Evolutionary conservation across 1,140 invertebrate genomes (phyloP).

Genomic region (Drosophila takahashii): DNA sequence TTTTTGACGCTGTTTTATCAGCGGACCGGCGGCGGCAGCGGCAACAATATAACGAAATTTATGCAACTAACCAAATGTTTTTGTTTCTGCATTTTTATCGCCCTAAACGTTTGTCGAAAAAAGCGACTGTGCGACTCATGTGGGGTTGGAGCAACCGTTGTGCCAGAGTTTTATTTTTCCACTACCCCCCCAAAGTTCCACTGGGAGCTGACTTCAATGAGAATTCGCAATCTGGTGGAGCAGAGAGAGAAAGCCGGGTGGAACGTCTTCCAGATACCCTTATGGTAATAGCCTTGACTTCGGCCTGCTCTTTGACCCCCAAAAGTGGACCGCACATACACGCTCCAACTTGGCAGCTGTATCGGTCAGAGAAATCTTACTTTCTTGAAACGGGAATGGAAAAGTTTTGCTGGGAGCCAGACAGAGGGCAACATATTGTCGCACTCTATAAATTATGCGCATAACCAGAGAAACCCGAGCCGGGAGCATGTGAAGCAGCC

Average conservation of each 20-base stretch:
- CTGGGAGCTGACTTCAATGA: conserved; percentile 26
- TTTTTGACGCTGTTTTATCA: conserved; percentile 73
- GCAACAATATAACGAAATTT: conserved; percentile 57
- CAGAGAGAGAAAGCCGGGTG: background rate
- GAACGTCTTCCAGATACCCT: conserved; percentile 17
- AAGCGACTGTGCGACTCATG: conserved; percentile 11
- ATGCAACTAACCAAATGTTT: conserved; percentile 81
- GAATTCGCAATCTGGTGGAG: conserved; percentile 21
- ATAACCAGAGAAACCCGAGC: conserved; percentile 59
- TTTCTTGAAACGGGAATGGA: conserved; percentile 58
- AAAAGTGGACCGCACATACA: conserved; percentile 46
- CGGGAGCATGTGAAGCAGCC: conserved; percentile 44
- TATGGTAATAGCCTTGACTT: conserved; percentile 49
- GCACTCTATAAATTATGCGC: conserved; percentile 82
- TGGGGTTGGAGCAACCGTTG: conserved; percentile 9
- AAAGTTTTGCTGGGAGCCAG: conserved; percentile 55
- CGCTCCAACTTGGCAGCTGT: conserved; percentile 20
- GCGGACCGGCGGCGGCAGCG: conserved; percentile 39
- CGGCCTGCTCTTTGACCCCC: conserved; percentile 38
- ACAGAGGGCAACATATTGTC: conserved; percentile 75
- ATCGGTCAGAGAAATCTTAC: conserved; percentile 60
- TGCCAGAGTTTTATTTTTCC: conserved; percentile 43
- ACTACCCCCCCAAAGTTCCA: conserved; percentile 9
- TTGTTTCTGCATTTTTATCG: conserved; percentile 71
- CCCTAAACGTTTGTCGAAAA: conserved; percentile 49